Percentiles rank a stretch among this genome's conserved stretches.
These are phyloP conservation scores for Hucho hucho DNA, from an alignment of 2,113 vertebrate genomes.

Conservation along the genomic window DNA sequence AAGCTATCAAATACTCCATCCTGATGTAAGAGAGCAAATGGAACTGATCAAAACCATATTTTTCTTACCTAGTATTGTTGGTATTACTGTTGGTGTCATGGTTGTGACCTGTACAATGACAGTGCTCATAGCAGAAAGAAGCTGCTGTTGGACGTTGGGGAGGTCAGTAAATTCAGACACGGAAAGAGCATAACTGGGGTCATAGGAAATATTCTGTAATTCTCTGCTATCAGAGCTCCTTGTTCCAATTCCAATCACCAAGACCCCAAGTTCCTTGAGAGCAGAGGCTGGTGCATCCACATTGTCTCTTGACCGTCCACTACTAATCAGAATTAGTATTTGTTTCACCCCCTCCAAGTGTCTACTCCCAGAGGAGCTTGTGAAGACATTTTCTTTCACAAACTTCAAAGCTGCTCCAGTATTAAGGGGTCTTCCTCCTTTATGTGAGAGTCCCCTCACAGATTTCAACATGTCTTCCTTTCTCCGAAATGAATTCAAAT, in stretches of 20 bases:
- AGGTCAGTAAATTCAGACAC: constrained; percentile 42
- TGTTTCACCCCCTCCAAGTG: constrained; percentile 48
- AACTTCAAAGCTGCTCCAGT: constrained; percentile 51
- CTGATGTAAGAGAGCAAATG: no score
- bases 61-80: constrained; percentile 23
- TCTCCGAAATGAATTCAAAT: constrained; percentile 54
- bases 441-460: constrained; percentile 45
- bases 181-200: constrained; percentile 22
- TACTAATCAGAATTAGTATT: constrained; percentile 50
- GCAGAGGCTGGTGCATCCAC: constrained; percentile 27
- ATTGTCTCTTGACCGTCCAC: constrained; percentile 49
- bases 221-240: constrained; percentile 40
- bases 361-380: constrained; percentile 49
- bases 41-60: no score
- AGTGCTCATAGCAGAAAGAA: constrained; percentile 22
- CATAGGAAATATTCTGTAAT: constrained; percentile 32
- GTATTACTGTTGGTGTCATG: constrained; percentile 5
- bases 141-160: constrained; percentile 25
- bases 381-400: constrained; percentile 52
- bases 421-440: constrained; percentile 54
- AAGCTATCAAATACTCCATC: constrained; percentile 16
- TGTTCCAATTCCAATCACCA: constrained; percentile 47
- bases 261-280: constrained; percentile 46
- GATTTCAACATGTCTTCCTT: constrained; percentile 47
- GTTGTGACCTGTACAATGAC: neutral